phyloP scores from a whole-genome alignment of 2,113 vertebrate species.

The Chamaea fasciata region DNA sequence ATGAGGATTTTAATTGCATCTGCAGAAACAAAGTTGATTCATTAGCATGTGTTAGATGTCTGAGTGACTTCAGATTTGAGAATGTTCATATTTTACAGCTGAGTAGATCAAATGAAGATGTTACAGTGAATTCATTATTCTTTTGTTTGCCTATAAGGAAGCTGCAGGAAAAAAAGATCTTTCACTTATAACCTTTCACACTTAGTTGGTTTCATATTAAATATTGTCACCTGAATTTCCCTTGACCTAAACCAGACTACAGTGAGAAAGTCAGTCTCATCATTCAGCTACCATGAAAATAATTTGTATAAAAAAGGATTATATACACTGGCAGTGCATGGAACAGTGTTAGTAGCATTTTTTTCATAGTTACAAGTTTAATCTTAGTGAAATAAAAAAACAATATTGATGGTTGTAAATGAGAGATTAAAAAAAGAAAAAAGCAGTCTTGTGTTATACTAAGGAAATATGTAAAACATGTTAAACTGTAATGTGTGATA shows the following conservation, averaged over 20 bases:
- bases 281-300: not conserved
- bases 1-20: slow-evolving; percentile 15
- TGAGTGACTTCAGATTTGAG: slow-evolving; percentile 36
- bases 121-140: slow-evolving; percentile 49
- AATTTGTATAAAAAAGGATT: not conserved
- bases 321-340: not conserved
- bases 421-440: not conserved
- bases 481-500: not conserved
- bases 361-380: slow-evolving; percentile 1
- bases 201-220: slow-evolving; percentile 43
- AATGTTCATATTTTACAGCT: slow-evolving; percentile 36
- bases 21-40: slow-evolving; percentile 1
- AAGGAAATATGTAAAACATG: not conserved
- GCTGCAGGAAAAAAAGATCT: not conserved
- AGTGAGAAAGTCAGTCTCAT: not conserved
- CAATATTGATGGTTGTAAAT: not conserved
- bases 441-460: not conserved
- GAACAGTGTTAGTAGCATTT: not conserved
- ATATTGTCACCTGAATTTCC: slow-evolving; percentile 7
- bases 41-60: slow-evolving; percentile 46
- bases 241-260: slow-evolving; percentile 3
- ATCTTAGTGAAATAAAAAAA: slow-evolving; percentile 1
- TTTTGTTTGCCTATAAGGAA: slow-evolving; percentile 30
- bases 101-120: slow-evolving; percentile 45
- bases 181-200: slow-evolving; percentile 41